Conservation (phyloP, 1,140 invertebrate genomes). For the Hycleus phaleratus region DNA sequence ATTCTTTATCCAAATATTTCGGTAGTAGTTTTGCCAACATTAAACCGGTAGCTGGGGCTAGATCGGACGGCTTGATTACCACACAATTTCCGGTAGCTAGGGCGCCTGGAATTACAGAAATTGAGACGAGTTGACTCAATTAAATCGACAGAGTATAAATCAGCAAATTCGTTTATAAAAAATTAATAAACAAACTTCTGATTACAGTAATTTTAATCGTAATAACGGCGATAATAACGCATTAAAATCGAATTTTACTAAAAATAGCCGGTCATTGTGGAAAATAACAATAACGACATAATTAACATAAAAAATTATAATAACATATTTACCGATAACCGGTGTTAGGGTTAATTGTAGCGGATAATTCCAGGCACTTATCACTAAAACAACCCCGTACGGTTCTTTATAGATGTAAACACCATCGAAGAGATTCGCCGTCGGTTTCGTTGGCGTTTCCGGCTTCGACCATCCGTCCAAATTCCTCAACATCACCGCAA, state of each 20-base stretch:
- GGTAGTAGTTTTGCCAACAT: conserved; percentile 72
- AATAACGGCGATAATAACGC: too few species aligned
- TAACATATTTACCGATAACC: conserved; percentile 25
- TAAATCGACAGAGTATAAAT: too few species aligned
- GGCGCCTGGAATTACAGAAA: conserved; percentile 44
- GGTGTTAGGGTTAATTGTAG: conserved; percentile 71
- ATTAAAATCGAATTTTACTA: too few species aligned
- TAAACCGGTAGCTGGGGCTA: conserved; percentile 65
- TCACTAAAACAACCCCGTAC: conserved; percentile 80
- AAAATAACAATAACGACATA: too few species aligned
- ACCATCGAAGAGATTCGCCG: conserved; percentile 63
- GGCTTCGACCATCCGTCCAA: conserved; percentile 62
- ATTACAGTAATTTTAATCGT: too few species aligned
- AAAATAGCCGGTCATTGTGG: too few species aligned
- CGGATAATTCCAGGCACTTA: conserved; percentile 98
- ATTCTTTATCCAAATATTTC: conserved; percentile 77
- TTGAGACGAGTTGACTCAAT: conserved; percentile 3
- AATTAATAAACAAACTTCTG: too few species aligned
- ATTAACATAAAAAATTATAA: too few species aligned
- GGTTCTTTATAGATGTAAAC: conserved; percentile 74
- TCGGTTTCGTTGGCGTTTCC: conserved; percentile 53
- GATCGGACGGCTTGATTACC: conserved; percentile 95
- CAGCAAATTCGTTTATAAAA: too few species aligned
- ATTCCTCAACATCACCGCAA: conserved; percentile 53
- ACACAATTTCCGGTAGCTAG: conserved; percentile 93